Percentiles rank a stretch among this genome's conserved stretches.
phyloP scores from a whole-genome alignment of 2,113 vertebrate species.

The Aspidoscelis tigris region DNA sequence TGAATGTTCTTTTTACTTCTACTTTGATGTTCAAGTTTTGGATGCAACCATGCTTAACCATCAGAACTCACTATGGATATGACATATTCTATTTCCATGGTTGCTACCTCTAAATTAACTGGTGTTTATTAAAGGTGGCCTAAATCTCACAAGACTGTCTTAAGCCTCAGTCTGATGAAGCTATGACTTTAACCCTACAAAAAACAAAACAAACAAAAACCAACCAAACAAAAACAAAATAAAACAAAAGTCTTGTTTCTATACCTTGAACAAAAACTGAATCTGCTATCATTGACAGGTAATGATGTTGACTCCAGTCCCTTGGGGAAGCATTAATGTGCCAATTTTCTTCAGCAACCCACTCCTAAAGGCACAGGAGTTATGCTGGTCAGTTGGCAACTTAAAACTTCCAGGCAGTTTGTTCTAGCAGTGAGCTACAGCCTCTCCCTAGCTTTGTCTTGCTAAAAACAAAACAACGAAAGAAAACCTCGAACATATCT shows the following conservation, averaged over 20 bases:
- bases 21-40: too few relatives aligned
- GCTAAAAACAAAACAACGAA: not conserved
- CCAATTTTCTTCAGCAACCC: not conserved
- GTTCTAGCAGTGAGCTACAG: conserved; percentile 31
- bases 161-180: not conserved
- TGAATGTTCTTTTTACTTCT: too few relatives aligned
- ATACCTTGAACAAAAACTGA: not conserved
- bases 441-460: not conserved
- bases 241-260: not conserved
- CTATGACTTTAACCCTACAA: not conserved
- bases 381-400: not conserved
- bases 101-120: not conserved
- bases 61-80: not conserved
- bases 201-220: not conserved
- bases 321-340: not conserved
- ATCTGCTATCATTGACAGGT: not conserved
- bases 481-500: conserved; percentile 26
- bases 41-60: too few relatives aligned
- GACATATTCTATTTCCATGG: too few relatives aligned
- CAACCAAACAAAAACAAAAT: not conserved
- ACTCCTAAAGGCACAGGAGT: not conserved
- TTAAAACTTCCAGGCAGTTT: not conserved
- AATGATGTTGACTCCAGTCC: not conserved
- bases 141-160: not conserved
- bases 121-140: not conserved